Evolutionary conservation across 2,888 invertebrate species (phyloP), one percentile per base, ranked within the genome.

Genomic region (Lasioglossum marginatum): DNA sequence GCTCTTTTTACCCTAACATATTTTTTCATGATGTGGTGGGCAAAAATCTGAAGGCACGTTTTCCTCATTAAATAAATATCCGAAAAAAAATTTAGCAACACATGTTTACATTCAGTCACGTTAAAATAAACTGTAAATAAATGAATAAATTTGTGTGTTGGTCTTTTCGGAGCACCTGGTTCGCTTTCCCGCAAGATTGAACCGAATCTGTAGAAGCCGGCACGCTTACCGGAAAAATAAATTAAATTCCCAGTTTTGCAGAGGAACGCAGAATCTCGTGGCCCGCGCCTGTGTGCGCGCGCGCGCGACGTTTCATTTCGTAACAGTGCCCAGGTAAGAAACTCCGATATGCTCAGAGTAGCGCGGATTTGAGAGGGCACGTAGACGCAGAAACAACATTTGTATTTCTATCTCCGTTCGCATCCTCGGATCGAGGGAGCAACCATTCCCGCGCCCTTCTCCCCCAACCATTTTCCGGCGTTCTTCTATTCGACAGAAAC

Each of bases 321-420:
- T 45, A 40, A 68, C 73, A 10, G 71, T 34, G 43, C 5, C 14
- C 43, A 57, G 52, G 37, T 70, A 72, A 79, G 70, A 52, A 43
- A 68, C 78, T 40, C 79, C 71, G 68, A 60, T 75, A 78, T 40
- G 68, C 52, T 40, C 31, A 66, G 34, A 57, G 72, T 8, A 66
- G 68, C 68, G 68, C 72, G 68, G 72, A 48, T 43, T 76, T 73
- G 66, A 83, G 81, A 83, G 70, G 82, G 72, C 79, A 77, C 83
- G 81, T 84, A 89, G 76, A 87, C 70, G 82, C 27, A 73, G 85
- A 80, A 87, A 88, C 85, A 86, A 88, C 89, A 87, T 90, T 87
- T 85, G 84, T 88, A 87, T 83, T 87, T 86, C 87, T 86, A 80
- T 86, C 84, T 81, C 74, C 83, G 82, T 88, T 74, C 60, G 84